Percentiles rank a stretch among this genome's conserved stretches.
Evolutionary conservation across 2,888 invertebrate species (phyloP).

Genomic region (Drosophila kuntzei): DNA sequence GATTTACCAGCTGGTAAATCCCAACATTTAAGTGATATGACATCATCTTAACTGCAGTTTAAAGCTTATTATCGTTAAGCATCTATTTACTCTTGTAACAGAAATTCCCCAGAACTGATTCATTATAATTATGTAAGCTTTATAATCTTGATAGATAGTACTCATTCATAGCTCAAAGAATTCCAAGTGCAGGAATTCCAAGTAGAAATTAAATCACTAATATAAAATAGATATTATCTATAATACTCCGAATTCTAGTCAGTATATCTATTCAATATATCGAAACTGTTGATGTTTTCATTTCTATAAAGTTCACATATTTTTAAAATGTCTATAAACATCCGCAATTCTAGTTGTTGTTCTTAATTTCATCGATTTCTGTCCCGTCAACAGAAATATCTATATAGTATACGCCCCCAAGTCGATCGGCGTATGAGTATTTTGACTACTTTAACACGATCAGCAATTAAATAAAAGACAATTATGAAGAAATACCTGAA

Average conservation of each 20-base stretch:
- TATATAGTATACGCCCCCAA: conserved; percentile 39
- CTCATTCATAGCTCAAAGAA: not conserved
- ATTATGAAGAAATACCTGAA: conserved; percentile 15
- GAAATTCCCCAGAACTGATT: conserved; percentile 8
- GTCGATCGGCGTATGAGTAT: conserved; percentile 11
- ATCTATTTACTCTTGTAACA: not conserved
- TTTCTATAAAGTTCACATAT: conserved; percentile 10
- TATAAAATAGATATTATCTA: not conserved
- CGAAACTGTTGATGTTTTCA: not conserved
- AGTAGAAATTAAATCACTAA: not conserved
- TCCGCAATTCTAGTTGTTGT: conserved; percentile 20
- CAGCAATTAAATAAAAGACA: conserved; percentile 29
- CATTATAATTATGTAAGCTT: not conserved
- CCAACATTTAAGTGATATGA: conserved; percentile 8
- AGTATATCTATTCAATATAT: not conserved
- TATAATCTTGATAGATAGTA: not conserved
- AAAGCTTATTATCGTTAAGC: conserved; percentile 8
- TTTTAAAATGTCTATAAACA: conserved; percentile 12
- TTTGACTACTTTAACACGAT: conserved; percentile 17
- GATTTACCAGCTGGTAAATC: not conserved
- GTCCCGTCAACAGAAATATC: conserved; percentile 50
- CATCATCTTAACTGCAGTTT: conserved; percentile 13
- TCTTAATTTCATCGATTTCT: conserved; percentile 25
- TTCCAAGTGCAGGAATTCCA: not conserved
- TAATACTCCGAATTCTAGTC: not conserved